A percentile compares a stretch with the other conserved stretches of the same genome.
phyloP scores from a whole-genome alignment of 2,888 invertebrate species.

The Pristionchus japonicus region DNA sequence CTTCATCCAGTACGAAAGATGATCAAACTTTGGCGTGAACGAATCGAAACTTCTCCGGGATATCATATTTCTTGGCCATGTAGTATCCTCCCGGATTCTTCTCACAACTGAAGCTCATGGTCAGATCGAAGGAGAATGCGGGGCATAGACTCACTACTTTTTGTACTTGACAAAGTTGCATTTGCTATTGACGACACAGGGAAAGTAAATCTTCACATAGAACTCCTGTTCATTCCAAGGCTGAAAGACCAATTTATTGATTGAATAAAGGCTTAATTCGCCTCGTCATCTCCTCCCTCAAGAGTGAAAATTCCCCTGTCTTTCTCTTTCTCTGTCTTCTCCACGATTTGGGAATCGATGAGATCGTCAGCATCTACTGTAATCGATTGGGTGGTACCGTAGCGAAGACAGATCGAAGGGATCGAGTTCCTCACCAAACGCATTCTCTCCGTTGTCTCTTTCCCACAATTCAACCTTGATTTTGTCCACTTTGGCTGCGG shows the following conservation, averaged over 20 bases:
- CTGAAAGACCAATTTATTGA: background rate
- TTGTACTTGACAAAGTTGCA: background rate
- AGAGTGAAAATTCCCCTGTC: background rate
- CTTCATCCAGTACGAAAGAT: background rate
- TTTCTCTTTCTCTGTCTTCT: no score
- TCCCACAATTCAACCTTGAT: constrained; percentile 6
- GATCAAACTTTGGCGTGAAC: background rate
- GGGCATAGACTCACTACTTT: background rate
- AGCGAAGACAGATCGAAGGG: background rate
- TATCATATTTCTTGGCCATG: background rate
- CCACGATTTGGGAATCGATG: background rate
- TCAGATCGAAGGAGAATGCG: no score
- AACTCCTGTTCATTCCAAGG: background rate
- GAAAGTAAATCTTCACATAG: constrained; percentile 24
- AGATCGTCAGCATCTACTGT: background rate
- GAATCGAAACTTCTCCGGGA: background rate
- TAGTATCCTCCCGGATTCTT: constrained; percentile 1
- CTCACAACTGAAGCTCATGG: constrained; percentile 4
- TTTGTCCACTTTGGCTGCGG: background rate
- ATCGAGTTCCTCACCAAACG: background rate
- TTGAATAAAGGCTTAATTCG: background rate
- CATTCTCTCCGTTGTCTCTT: background rate
- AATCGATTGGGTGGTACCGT: background rate
- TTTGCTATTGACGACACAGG: background rate
- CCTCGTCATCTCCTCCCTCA: background rate